phyloP scores from a whole-genome alignment of 1,140 invertebrate species.

The Ptiloglossa arizonensis region DNA sequence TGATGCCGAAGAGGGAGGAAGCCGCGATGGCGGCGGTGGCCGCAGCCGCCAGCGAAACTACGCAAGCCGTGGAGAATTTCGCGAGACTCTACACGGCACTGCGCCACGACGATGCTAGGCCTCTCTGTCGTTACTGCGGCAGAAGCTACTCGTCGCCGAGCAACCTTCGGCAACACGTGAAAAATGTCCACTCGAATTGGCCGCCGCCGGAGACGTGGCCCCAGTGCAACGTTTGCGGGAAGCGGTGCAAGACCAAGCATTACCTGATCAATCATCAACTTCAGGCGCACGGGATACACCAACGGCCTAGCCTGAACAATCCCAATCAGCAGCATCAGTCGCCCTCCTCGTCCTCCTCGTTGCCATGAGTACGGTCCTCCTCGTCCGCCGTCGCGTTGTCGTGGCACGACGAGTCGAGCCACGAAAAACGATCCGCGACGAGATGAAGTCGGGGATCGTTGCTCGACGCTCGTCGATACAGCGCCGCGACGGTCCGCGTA shows the following conservation, averaged over 20 bases:
- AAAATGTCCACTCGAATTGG: conserved; percentile 87
- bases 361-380: conserved; percentile 69
- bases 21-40: conserved; percentile 77
- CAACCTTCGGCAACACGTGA: conserved; percentile 88
- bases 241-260: conserved; percentile 89
- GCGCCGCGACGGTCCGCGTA: background rate
- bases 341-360: conserved; percentile 59
- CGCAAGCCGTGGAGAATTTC: conserved; percentile 77
- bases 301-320: conserved; percentile 79
- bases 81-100: conserved; percentile 78
- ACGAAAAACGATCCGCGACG: conserved; percentile 12
- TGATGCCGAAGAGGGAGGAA: conserved; percentile 79
- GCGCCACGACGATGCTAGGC: conserved; percentile 79
- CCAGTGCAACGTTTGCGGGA: conserved; percentile 87
- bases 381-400: conserved; percentile 17
- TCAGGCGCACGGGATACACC: conserved; percentile 87
- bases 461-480: conserved; percentile 27
- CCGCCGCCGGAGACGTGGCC: conserved; percentile 87
- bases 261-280: conserved; percentile 90
- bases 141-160: conserved; percentile 87
- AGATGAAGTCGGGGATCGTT: conserved; percentile 27
- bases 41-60: conserved; percentile 66
- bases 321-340: conserved; percentile 67
- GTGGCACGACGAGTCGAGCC: background rate
- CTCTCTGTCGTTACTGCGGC: conserved; percentile 86